Percentiles rank a stretch among this genome's conserved stretches.
These are phyloP conservation scores for Ispidina picta DNA, from an alignment of 2,797 vertebrate species.

Conservation along the genomic window DNA sequence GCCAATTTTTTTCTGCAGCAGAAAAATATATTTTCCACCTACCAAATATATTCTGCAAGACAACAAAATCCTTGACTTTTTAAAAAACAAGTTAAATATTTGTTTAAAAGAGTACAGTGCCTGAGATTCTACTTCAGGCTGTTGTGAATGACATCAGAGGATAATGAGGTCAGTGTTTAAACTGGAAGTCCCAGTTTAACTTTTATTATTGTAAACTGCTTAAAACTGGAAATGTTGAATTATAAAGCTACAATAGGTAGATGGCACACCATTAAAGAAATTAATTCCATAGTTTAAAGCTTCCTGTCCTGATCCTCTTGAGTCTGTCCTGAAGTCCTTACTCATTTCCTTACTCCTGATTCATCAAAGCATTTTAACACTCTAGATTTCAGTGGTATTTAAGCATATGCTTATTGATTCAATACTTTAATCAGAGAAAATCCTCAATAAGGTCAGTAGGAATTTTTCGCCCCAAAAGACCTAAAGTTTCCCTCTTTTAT, in stretches of 20 bases:
- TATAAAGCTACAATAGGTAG: slow-evolving; percentile 11
- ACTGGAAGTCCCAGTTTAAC: background rate
- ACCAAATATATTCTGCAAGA: background rate
- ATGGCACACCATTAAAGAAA: slow-evolving; percentile 41
- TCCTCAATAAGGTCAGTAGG: background rate
- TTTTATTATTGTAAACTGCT: background rate
- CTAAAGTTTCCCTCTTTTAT: background rate
- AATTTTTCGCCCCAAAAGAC: background rate
- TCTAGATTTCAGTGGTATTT: background rate
- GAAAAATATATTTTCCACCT: background rate
- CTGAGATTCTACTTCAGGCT: slow-evolving; percentile 9
- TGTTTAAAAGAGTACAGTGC: background rate
- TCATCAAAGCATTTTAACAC: slow-evolving; percentile 31
- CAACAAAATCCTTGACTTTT: background rate
- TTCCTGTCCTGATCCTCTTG: slow-evolving; percentile 12
- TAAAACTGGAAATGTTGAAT: slow-evolving; percentile 41
- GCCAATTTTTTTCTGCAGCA: background rate
- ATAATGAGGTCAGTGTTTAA: slow-evolving; percentile 1
- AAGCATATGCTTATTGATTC: background rate
- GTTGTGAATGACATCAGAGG: background rate
- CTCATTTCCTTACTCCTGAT: slow-evolving; percentile 48
- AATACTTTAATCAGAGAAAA: slow-evolving; percentile 1
- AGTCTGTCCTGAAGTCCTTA: slow-evolving; percentile 12
- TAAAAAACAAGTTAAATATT: background rate
- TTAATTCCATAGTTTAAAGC: background rate